Percentiles rank a stretch among this genome's conserved stretches.
Evolutionary conservation across 1,140 invertebrate genomes (phyloP).

Genomic region (Cardiocondyla obscurior): DNA sequence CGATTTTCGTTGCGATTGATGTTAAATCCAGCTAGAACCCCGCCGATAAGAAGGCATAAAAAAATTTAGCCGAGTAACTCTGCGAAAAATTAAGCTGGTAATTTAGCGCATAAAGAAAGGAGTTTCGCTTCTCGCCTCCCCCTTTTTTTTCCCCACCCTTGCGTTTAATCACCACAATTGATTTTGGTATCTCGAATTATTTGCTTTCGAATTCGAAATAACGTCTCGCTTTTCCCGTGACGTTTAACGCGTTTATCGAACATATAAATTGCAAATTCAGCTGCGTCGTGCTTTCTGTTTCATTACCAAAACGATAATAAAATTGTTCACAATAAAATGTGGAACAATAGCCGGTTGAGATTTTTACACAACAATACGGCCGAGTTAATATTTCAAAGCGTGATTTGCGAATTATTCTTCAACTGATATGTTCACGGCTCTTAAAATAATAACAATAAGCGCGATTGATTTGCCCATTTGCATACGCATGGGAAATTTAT

Average conservation of each 20-base stretch:
- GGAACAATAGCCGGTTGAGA: not conserved
- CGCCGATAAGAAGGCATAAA: too few relatives aligned
- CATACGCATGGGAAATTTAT: constrained; percentile 34
- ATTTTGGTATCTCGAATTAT: not conserved
- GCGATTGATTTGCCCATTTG: constrained; percentile 5
- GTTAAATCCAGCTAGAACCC: not conserved
- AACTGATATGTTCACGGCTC: not conserved
- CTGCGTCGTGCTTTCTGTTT: not conserved
- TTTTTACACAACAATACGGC: not conserved
- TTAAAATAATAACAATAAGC: not conserved
- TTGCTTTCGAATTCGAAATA: not conserved
- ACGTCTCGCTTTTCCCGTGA: not conserved
- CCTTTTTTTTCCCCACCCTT: too few relatives aligned
- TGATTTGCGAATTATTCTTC: not conserved
- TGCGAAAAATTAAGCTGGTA: too few relatives aligned
- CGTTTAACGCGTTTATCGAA: not conserved
- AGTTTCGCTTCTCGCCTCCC: too few relatives aligned
- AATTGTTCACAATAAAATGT: not conserved
- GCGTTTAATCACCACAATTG: not conserved
- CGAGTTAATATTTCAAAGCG: not conserved
- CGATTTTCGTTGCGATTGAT: not conserved
- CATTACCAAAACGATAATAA: not conserved
- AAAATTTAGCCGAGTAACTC: too few relatives aligned
- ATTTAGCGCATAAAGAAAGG: too few relatives aligned
- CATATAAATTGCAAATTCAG: not conserved